Conservation (phyloP, 1,140 invertebrate species). For the Papilio aristodemus region DNA sequence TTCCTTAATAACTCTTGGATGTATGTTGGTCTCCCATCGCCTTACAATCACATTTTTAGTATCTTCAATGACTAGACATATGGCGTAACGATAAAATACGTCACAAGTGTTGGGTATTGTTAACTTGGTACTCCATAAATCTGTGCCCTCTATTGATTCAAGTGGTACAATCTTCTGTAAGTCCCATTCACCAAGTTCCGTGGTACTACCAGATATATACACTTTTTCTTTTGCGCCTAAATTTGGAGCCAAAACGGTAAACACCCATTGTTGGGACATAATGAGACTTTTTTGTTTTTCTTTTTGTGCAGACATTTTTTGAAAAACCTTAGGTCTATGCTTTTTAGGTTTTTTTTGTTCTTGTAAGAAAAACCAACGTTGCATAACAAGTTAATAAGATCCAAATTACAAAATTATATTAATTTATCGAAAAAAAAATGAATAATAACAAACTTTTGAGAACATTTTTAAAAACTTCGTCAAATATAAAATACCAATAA, state of each 20-base stretch:
- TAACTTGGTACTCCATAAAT: constrained; percentile 80
- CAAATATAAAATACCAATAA: neutral
- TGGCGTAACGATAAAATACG: constrained; percentile 89
- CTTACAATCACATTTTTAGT: constrained; percentile 85
- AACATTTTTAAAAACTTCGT: neutral
- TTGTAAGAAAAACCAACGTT: constrained; percentile 81
- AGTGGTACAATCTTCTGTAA: constrained; percentile 76
- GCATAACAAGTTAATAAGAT: constrained; percentile 62
- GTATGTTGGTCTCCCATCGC: constrained; percentile 91
- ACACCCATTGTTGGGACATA: constrained; percentile 71
- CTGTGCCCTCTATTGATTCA: constrained; percentile 58
- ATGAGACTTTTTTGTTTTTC: constrained; percentile 45
- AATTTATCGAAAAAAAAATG: neutral
- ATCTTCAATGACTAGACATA: constrained; percentile 83
- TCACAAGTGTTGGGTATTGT: constrained; percentile 84
- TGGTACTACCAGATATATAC: constrained; percentile 59
- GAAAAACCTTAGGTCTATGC: constrained; percentile 48
- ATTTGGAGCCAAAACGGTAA: constrained; percentile 66
- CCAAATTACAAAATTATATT: neutral
- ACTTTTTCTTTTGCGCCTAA: constrained; percentile 62
- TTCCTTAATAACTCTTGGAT: constrained; percentile 81
- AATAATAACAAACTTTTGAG: neutral
- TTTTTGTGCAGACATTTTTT: constrained; percentile 59
- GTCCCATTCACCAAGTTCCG: constrained; percentile 76
- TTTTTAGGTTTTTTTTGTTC: constrained; percentile 72